Conservation (phyloP, 2,797 vertebrate species). For the Arnoldichthys spilopterus region DNA sequence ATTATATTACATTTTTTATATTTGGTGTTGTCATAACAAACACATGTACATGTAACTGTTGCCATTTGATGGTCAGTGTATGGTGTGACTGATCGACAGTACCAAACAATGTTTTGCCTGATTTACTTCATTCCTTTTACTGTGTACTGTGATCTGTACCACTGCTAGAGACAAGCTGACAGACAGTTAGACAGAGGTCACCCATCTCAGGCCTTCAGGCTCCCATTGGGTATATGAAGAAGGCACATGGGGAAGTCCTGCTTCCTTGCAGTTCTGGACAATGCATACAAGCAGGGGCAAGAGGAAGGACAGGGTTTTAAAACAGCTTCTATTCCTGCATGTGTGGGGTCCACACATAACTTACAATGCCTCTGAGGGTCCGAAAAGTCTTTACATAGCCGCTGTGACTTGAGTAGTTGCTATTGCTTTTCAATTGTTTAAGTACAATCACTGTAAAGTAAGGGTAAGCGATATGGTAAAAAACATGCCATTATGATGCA, state of each 20-base stretch:
- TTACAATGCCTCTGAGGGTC: conserved; percentile 36
- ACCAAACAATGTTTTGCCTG: too few relatives aligned
- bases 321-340: conserved; percentile 49
- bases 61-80: too few relatives aligned
- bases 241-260: conserved; percentile 65
- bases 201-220: conserved; percentile 66
- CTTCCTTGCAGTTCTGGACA: conserved; percentile 70
- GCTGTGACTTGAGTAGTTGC: conserved; percentile 22
- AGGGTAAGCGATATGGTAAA: too few relatives aligned
- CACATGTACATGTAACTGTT: too few relatives aligned
- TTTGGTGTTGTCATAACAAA: too few relatives aligned
- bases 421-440: background rate
- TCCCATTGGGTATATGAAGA: conserved; percentile 67
- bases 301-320: conserved; percentile 55
- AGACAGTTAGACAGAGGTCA: conserved; percentile 46
- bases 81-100: too few relatives aligned
- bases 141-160: background rate
- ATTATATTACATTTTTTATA: too few relatives aligned
- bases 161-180: conserved; percentile 66
- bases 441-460: background rate
- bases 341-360: conserved; percentile 42
- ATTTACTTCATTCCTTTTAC: too few relatives aligned
- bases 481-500: too few relatives aligned
- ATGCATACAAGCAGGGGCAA: conserved; percentile 65
- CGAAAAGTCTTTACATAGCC: conserved; percentile 24